Percentiles rank a stretch among this genome's conserved stretches.
Conservation (phyloP, 1,140 invertebrate genomes). For the Melipona quadrifasciata region DNA sequence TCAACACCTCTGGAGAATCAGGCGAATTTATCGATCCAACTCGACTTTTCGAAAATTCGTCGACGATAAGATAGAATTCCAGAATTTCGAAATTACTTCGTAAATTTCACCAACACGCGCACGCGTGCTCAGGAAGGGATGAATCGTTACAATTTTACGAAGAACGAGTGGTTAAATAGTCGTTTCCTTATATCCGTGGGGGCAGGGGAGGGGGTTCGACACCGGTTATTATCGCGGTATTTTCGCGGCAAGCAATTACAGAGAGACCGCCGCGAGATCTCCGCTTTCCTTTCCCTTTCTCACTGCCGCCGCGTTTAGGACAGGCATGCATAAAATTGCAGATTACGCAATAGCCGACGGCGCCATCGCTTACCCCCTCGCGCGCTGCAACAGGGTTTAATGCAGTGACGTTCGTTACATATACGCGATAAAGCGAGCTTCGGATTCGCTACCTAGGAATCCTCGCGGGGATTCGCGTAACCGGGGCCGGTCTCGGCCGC, state of each 20-base stretch:
- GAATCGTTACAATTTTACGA: conserved; percentile 1
- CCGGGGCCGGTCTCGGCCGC: neutral
- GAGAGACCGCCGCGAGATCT: conserved; percentile 58
- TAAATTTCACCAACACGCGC: too few relatives aligned
- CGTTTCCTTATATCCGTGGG: conserved; percentile 3
- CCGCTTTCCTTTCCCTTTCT: conserved; percentile 61
- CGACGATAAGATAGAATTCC: too few relatives aligned
- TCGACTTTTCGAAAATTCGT: too few relatives aligned
- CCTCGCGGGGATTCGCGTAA: conserved; percentile 58
- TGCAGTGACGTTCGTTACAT: conserved; percentile 64
- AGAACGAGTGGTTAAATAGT: neutral
- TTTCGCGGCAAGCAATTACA: conserved; percentile 62
- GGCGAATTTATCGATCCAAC: too few relatives aligned
- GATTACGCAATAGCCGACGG: conserved; percentile 67
- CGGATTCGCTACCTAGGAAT: conserved; percentile 44
- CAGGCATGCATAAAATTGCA: conserved; percentile 63
- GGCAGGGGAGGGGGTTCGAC: neutral
- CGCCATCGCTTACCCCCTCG: conserved; percentile 61
- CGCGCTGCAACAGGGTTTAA: conserved; percentile 54
- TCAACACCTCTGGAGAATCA: too few relatives aligned
- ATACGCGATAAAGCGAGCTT: conserved; percentile 64
- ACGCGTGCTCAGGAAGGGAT: too few relatives aligned
- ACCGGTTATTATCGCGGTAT: conserved; percentile 54
- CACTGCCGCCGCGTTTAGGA: conserved; percentile 41
- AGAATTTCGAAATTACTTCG: too few relatives aligned